phyloP scores from a whole-genome alignment of 2,888 invertebrate species.

The Bibio marci region DNA sequence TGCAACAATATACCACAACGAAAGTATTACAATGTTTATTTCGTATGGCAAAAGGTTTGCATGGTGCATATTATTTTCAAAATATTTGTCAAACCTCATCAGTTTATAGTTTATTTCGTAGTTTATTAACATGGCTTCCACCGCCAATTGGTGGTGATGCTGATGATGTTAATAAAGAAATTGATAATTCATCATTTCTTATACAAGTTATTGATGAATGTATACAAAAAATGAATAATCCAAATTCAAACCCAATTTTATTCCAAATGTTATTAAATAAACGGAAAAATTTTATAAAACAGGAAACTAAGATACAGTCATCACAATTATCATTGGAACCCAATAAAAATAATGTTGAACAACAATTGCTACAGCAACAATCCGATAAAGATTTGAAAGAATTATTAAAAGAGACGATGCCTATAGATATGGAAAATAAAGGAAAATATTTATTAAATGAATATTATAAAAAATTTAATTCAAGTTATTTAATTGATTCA shows the following conservation, averaged over 20 bases:
- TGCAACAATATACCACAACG: conserved; percentile 10
- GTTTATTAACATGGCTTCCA: conserved; percentile 14
- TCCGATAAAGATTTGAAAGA: conserved; percentile 12
- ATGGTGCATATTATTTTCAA: conserved; percentile 13
- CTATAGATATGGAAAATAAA: conserved; percentile 12
- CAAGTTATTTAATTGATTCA: conserved; percentile 12
- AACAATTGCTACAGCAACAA: not conserved
- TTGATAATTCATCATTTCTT: too few relatives aligned
- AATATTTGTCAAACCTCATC: conserved; percentile 15
- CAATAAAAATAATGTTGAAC: not conserved
- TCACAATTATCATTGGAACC: not conserved
- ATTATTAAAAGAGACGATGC: conserved; percentile 10
- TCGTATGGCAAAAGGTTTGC: conserved; percentile 12
- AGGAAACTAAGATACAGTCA: too few relatives aligned
- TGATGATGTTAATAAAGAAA: conserved; percentile 13
- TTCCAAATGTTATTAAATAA: conserved; percentile 14
- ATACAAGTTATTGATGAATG: conserved; percentile 14
- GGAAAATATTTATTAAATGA: conserved; percentile 14
- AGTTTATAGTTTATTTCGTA: conserved; percentile 18
- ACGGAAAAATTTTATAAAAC: conserved; percentile 11
- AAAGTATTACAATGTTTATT: conserved; percentile 13
- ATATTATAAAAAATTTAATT: conserved; percentile 8
- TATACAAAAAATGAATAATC: conserved; percentile 10
- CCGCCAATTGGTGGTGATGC: too few relatives aligned
- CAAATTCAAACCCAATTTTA: conserved; percentile 10